A percentile compares a stretch with the other conserved stretches of the same genome.
phyloP scores from a whole-genome alignment of 1,140 invertebrate species.

The Trichonephila clavipes region DNA sequence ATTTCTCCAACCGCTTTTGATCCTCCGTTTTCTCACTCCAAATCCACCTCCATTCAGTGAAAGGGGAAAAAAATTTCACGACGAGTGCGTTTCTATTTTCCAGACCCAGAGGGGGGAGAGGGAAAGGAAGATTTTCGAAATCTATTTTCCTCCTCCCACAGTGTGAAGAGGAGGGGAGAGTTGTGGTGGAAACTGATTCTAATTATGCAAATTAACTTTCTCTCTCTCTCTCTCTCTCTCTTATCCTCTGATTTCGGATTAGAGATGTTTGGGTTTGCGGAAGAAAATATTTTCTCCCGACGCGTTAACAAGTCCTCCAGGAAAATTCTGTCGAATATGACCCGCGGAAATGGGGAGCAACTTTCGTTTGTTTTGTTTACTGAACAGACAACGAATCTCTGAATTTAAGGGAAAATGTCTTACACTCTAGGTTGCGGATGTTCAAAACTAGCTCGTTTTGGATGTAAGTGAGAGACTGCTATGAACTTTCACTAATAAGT shows the following conservation, averaged over 20 bases:
- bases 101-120: neutral
- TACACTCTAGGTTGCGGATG: too few relatives aligned
- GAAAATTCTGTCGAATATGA: too few relatives aligned
- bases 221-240: neutral
- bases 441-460: too few relatives aligned
- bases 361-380: too few relatives aligned
- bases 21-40: neutral
- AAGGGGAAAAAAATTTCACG: neutral
- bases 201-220: constrained; percentile 69
- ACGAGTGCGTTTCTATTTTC: neutral
- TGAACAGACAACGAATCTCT: too few relatives aligned
- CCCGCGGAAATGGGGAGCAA: too few relatives aligned
- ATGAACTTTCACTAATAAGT: too few relatives aligned
- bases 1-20: neutral
- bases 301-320: too few relatives aligned
- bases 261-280: constrained; percentile 60
- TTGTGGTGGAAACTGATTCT: constrained; percentile 1
- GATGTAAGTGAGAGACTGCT: too few relatives aligned
- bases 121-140: neutral
- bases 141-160: neutral
- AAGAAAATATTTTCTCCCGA: constrained; percentile 57
- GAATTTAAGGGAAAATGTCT: too few relatives aligned
- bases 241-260: constrained; percentile 29
- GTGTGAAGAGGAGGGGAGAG: neutral
- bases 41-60: neutral